Evolutionary conservation across 1,140 invertebrate genomes (phyloP), one percentile per base, ranked within the genome.

Genomic region (Drosophila parvula): DNA sequence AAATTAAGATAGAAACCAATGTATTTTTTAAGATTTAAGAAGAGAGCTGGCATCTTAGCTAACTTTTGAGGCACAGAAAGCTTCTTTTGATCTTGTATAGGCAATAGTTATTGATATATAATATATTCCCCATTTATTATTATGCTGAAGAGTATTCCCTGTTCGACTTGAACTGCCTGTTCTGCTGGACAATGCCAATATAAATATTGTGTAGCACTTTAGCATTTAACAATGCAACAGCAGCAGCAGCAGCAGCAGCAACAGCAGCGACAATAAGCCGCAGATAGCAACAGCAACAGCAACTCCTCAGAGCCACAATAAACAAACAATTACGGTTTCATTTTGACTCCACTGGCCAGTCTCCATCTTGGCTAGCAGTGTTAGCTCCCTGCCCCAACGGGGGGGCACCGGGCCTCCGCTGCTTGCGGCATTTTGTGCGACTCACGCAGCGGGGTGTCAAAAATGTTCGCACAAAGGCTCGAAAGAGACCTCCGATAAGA

Each of bases 321-420:
- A 90, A 88, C 82, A 90, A 90, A 90, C 88, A 90, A 90, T 90
- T 90, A 90, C 86, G 79, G 60, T 70, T 79, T 64, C 44, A 18
- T 48, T 5, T 67, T 38, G 53, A 34, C 27, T 10, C 22, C 12
- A 16, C 4, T 18, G 3, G 4, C 38, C 32, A 16, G 18, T 71
- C 68, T 71, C 65, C 69, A 73, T 59, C 30, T 71, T 71, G 68
- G 44, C 65, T 71, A 32, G 68, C 65, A 57, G 30, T 69, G 48
- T 30, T 9, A 36, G 28, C 28, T 41, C 3, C 50, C 22, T 30
- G 36, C 40, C 45, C 65, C 48, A 61, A 55, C 36, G 55, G 41
- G 69, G 59, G 59, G 41, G 58, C 50, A 43, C 43, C 10, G 12
- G 43, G 18, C 79, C 61, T 50, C 57, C 76, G 56, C 60, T 65